These are phyloP conservation scores for Tachycineta bicolor DNA, from an alignment of 2,113 vertebrate species.

Conservation along the genomic window DNA sequence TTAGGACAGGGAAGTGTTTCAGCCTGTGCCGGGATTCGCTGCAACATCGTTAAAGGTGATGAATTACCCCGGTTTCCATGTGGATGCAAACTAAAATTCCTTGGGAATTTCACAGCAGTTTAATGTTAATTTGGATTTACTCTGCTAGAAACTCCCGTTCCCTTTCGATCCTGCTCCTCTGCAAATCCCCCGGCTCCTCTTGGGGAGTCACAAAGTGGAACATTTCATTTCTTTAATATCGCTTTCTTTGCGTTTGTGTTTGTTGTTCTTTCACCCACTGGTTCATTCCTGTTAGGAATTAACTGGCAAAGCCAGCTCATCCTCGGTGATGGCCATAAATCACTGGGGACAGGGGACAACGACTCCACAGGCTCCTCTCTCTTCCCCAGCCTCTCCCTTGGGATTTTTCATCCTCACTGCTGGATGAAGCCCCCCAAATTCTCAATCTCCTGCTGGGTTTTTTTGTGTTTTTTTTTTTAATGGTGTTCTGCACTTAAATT, in stretches of 20 bases:
- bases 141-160: background rate
- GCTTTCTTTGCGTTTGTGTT: background rate
- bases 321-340: conserved; percentile 29
- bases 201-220: background rate
- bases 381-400: background rate
- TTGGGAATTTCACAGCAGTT: conserved; percentile 14
- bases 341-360: background rate
- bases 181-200: background rate
- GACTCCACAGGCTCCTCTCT: background rate
- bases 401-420: background rate
- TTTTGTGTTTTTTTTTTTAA: too few relatives aligned
- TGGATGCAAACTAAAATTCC: conserved; percentile 29
- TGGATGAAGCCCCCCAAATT: background rate
- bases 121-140: conserved; percentile 31
- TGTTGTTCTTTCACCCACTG: background rate
- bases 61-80: conserved; percentile 26
- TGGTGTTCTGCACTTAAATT: background rate
- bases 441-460: background rate
- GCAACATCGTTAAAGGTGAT: conserved; percentile 53
- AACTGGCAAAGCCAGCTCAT: background rate
- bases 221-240: background rate
- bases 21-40: background rate
- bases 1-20: conserved; percentile 23
- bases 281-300: conserved; percentile 35
- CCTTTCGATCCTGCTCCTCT: background rate